Evolutionary conservation across 2,113 vertebrate genomes (phyloP).

Genomic region (Cyanoramphus novaezelandiae): DNA sequence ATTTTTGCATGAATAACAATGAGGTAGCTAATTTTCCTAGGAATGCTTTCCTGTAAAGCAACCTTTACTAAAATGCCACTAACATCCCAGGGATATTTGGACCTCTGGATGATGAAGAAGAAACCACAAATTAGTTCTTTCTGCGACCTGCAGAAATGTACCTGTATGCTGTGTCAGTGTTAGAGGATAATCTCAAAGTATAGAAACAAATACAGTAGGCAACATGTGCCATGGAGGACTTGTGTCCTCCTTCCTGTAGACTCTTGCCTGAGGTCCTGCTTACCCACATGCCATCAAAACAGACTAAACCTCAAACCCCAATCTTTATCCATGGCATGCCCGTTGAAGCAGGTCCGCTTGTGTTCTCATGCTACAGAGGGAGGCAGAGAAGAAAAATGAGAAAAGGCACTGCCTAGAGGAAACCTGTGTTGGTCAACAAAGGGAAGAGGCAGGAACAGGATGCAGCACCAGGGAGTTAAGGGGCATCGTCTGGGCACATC

Average conservation of each 20-base stretch:
- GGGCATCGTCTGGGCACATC: neutral
- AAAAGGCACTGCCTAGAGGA: neutral
- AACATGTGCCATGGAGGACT: accelerated
- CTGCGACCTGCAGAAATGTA: neutral
- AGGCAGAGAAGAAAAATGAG: neutral
- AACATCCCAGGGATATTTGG: neutral
- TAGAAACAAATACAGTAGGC: neutral
- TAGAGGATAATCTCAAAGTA: neutral
- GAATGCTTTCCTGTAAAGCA: neutral
- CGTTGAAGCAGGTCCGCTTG: neutral
- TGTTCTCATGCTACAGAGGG: neutral
- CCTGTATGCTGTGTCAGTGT: neutral
- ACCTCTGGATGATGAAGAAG: neutral
- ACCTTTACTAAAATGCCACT: neutral
- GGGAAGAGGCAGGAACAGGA: neutral
- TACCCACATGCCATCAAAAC: neutral
- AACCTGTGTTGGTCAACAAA: neutral
- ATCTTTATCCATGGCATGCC: neutral
- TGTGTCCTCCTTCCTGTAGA: neutral
- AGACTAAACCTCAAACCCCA: neutral
- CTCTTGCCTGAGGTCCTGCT: neutral
- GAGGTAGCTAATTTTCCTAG: neutral
- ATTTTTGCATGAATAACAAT: neutral
- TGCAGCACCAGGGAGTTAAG: neutral
- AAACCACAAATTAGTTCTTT: neutral